Conservation (phyloP, 2,888 invertebrate genomes). For the Scaptomyza cyrtandrae region DNA sequence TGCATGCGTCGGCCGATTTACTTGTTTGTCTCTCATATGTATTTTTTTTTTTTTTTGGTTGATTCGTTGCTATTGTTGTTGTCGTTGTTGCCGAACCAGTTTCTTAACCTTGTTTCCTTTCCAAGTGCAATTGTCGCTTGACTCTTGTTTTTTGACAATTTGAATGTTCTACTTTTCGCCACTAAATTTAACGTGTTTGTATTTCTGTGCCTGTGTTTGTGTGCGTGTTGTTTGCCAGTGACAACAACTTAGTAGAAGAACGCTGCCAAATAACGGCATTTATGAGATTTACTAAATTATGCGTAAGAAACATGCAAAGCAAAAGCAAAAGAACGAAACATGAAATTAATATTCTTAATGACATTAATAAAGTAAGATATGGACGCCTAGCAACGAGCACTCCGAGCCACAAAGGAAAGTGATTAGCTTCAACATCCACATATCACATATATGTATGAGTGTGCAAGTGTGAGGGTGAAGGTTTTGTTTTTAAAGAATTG, state of each 20-base stretch:
- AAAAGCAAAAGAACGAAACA: conserved; percentile 17
- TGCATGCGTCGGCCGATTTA: conserved; percentile 55
- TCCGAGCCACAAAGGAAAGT: conserved; percentile 38
- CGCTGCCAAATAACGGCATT: conserved; percentile 44
- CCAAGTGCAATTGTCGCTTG: conserved; percentile 70
- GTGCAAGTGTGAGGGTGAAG: not conserved
- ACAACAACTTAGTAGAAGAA: conserved; percentile 56
- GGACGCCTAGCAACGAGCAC: conserved; percentile 39
- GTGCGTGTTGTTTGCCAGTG: conserved; percentile 43
- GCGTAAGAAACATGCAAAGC: conserved; percentile 46
- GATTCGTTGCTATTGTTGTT: conserved; percentile 16
- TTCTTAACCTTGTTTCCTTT: conserved; percentile 75
- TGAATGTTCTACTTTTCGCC: conserved; percentile 63
- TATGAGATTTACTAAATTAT: conserved; percentile 49
- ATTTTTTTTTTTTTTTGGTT: conserved; percentile 20
- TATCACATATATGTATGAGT: not conserved
- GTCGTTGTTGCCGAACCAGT: conserved; percentile 66
- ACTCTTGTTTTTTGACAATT: conserved; percentile 69
- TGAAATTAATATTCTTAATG: conserved; percentile 18
- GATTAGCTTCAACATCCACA: not conserved
- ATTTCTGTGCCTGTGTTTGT: conserved; percentile 23
- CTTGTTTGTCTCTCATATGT: conserved; percentile 40
- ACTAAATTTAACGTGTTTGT: conserved; percentile 17
- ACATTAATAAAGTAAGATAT: conserved; percentile 24
- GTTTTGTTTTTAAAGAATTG: conserved; percentile 8